A percentile compares a stretch with the other conserved stretches of the same genome.
Evolutionary conservation across 2,888 invertebrate genomes (phyloP).

Genomic region (Mamestra brassicae): DNA sequence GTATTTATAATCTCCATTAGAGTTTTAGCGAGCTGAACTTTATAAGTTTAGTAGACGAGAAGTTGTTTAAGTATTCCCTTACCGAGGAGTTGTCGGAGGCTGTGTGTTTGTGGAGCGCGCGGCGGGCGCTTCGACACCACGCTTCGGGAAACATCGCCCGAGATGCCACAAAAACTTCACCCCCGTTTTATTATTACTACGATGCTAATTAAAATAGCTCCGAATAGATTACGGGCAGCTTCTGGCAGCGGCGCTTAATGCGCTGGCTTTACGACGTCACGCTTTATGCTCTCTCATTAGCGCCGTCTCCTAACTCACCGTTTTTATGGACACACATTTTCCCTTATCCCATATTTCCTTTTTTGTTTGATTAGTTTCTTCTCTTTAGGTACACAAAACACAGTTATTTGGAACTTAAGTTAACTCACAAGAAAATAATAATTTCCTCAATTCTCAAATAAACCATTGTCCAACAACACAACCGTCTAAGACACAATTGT

Average conservation of each 20-base stretch:
- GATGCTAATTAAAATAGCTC: constrained; percentile 90
- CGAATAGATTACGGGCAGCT: constrained; percentile 89
- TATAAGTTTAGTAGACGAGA: constrained; percentile 79
- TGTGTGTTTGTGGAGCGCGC: constrained; percentile 54
- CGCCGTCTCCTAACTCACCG: constrained; percentile 83
- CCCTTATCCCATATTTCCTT: constrained; percentile 72
- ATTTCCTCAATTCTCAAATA: not conserved
- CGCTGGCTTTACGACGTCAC: constrained; percentile 89
- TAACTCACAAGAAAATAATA: constrained; percentile 14
- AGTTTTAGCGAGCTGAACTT: constrained; percentile 77
- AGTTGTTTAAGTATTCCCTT: constrained; percentile 85
- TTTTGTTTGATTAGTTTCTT: constrained; percentile 73
- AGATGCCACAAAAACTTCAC: constrained; percentile 88
- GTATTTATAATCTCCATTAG: constrained; percentile 79
- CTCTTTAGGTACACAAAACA: constrained; percentile 45
- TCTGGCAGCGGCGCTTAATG: constrained; percentile 88
- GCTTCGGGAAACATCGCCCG: constrained; percentile 80
- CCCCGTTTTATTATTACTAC: constrained; percentile 87
- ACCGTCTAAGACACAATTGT: not conserved
- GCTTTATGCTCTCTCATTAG: constrained; percentile 90
- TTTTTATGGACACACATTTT: constrained; percentile 84
- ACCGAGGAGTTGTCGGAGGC: constrained; percentile 70
- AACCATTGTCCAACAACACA: no score
- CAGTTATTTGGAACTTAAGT: constrained; percentile 20
- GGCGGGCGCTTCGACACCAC: constrained; percentile 71